Percentiles rank a stretch among this genome's conserved stretches.
These are phyloP conservation scores for Caprella mutica DNA, from an alignment of 2,888 invertebrate genomes.

Conservation along the genomic window DNA sequence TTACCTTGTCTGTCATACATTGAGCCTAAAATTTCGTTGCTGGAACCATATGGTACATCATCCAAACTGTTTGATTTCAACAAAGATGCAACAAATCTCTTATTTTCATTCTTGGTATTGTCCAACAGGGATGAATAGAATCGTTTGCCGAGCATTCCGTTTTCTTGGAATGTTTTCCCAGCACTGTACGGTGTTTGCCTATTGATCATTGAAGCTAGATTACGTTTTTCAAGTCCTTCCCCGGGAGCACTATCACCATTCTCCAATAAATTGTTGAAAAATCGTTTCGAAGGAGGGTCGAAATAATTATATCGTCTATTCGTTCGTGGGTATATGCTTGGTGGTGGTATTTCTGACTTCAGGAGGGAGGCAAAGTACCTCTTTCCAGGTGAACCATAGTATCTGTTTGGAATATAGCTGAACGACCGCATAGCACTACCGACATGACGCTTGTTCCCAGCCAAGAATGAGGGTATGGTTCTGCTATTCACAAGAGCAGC, in stretches of 20 bases:
- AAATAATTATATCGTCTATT: background rate
- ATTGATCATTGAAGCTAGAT: background rate
- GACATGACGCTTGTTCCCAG: slow-evolving; percentile 2
- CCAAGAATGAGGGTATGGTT: slow-evolving; percentile 2
- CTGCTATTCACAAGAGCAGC: slow-evolving; percentile 4
- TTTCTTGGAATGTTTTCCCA: background rate
- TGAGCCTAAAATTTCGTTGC: background rate
- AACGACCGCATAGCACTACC: background rate
- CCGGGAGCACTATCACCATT: slow-evolving; percentile 2
- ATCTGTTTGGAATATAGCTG: background rate
- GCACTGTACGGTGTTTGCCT: background rate
- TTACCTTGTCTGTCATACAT: background rate
- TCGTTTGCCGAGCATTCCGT: background rate
- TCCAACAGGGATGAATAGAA: slow-evolving; percentile 1
- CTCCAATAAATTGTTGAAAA: background rate
- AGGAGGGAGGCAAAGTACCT: slow-evolving; percentile 5
- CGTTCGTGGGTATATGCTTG: background rate
- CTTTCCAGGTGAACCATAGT: background rate
- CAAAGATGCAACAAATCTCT: background rate
- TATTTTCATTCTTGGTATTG: background rate
- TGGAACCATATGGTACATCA: background rate
- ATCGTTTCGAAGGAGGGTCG: background rate
- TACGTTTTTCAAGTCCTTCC: background rate
- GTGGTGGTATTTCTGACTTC: background rate
- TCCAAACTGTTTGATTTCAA: background rate